A percentile compares a stretch with the other conserved stretches of the same genome.
Evolutionary conservation across 2,888 invertebrate species (phyloP).

Genomic region (Neria commutata): DNA sequence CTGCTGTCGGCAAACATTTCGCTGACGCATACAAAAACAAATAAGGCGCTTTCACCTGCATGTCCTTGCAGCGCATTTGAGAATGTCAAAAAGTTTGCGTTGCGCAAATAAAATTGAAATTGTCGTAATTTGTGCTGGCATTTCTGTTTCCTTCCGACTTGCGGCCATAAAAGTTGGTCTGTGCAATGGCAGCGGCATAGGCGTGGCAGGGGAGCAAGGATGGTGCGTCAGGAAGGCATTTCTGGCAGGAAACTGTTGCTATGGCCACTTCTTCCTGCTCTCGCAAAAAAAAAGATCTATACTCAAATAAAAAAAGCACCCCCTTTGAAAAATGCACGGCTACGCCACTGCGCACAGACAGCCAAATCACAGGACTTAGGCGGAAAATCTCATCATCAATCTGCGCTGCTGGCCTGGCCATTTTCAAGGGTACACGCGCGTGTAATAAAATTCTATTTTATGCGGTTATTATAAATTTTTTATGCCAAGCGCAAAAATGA

Average conservation of each 20-base stretch:
- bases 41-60: slow-evolving; percentile 16
- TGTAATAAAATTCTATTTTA: slow-evolving; percentile 16
- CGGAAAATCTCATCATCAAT: slow-evolving; percentile 4
- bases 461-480: slow-evolving; percentile 17
- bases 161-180: not conserved
- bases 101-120: slow-evolving; percentile 12
- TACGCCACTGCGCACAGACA: not conserved
- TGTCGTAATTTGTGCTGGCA: not conserved
- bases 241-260: too few relatives aligned
- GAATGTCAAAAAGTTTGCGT: slow-evolving; percentile 19
- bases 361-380: not conserved
- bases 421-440: not conserved
- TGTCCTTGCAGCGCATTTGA: slow-evolving; percentile 7
- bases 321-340: too few relatives aligned
- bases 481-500: not conserved
- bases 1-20: slow-evolving; percentile 15
- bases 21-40: not conserved
- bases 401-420: not conserved
- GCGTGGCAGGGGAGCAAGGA: too few relatives aligned
- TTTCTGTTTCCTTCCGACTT: not conserved
- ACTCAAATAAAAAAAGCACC: too few relatives aligned
- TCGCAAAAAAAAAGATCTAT: too few relatives aligned
- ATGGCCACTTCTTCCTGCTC: too few relatives aligned
- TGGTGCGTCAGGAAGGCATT: too few relatives aligned
- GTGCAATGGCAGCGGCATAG: too few relatives aligned